Conservation (phyloP, 2,113 vertebrate species). For the Canis aureus region DNA sequence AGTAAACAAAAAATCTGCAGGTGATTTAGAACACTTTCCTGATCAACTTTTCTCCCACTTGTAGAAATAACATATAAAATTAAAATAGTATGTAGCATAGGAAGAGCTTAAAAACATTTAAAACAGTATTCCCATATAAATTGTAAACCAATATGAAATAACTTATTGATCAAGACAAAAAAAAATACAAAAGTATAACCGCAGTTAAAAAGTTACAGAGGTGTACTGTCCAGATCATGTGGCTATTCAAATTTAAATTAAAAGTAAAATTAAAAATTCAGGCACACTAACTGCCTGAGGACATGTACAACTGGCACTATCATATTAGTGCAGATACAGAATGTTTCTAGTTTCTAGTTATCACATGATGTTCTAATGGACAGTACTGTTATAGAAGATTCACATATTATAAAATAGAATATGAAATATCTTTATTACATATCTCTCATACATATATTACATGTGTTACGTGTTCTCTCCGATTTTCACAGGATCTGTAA, state of each 20-base stretch:
- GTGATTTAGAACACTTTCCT: background rate
- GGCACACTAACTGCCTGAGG: background rate
- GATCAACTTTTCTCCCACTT: background rate
- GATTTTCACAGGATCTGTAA: background rate
- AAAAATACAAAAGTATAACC: background rate
- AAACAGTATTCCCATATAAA: conserved; percentile 20
- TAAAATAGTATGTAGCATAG: background rate
- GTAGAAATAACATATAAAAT: conserved; percentile 7
- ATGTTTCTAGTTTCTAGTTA: background rate
- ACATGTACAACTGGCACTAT: background rate
- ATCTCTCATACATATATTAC: background rate
- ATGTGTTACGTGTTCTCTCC: background rate
- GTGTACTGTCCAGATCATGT: background rate
- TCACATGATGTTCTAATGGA: background rate
- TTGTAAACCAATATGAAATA: conserved; percentile 27
- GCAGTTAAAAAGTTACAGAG: background rate
- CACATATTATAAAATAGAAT: background rate
- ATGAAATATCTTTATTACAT: background rate
- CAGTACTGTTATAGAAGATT: background rate
- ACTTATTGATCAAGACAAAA: conserved; percentile 2
- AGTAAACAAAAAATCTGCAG: conserved; percentile 12
- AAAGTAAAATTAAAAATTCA: conserved; percentile 36
- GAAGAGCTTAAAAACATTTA: conserved; percentile 22
- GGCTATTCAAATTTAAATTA: conserved; percentile 36
- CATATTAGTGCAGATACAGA: background rate